Base-by-base conservation (phyloP, 2,888 invertebrate genomes). In the Drosophila colorata region DNA sequence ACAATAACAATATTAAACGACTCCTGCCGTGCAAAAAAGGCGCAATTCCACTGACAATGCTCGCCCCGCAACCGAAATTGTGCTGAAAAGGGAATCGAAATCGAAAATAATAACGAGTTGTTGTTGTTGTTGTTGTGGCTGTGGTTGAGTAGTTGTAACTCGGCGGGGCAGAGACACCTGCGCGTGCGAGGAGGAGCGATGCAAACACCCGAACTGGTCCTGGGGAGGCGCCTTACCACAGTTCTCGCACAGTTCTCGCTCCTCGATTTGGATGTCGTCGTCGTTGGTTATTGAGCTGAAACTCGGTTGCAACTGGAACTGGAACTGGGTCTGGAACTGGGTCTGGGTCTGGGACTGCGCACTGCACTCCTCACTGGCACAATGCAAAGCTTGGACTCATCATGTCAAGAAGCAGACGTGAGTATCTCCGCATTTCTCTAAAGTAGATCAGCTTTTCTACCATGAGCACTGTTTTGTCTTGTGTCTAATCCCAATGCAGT, bases 321-420 rank as follows among this genome's bases (percentile, higher is more conserved):
- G 65, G 72, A 66, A 78, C 53, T 60, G 71, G 77, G 55, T 61
- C 57, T 75, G 63, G 61, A 51, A 67, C 51, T 75, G 67, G 61
- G 56, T 67, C 51, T 75, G 67, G 61, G 56, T 68, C 51, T 59
- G 76, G 83, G 82, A 90, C 55, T 53, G 60, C 60, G 59, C 61
- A 40, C 78, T 56, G 79, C 82, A 78, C 66, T 65, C 53, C 76
- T 90, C 88, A 90, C 90, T 85, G 90, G 90, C 94, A 94, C 93
- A 93, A 94, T 94, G 94, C 94, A 94, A 94, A 94, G 94, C 93
- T 93, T 94, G 93, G 94, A 94, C 93, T 94, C 94, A 92, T 93
- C 94, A 93, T 94, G 94, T 93, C 94, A 94, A 93, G 94, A 94
- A 93, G 94, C 94, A 93, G 94, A 94, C 93, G 94, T 94, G 92